Evolutionary conservation across 2,113 vertebrate species (phyloP).

Genomic region (Neogobius melanostomus): DNA sequence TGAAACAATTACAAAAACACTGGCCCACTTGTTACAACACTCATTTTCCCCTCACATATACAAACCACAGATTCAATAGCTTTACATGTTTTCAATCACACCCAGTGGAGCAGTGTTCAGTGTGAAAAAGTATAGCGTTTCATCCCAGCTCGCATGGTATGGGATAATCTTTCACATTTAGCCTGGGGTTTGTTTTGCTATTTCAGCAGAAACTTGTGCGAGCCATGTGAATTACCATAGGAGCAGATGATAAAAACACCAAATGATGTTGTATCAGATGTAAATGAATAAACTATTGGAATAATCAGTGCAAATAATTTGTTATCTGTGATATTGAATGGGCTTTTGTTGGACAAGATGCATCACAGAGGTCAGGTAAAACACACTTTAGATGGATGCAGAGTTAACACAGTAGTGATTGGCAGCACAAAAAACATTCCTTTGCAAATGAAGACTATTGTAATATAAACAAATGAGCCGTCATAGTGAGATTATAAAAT

Average conservation of each 20-base stretch:
- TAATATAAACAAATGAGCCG: background rate
- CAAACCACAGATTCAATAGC: constrained; percentile 78
- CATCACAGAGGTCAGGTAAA: constrained; percentile 60
- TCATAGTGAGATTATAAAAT: too few relatives aligned
- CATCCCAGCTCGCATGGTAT: constrained; percentile 74
- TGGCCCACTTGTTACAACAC: constrained; percentile 79
- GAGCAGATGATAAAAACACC: constrained; percentile 64
- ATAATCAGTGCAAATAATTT: constrained; percentile 68
- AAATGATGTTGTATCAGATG: constrained; percentile 70
- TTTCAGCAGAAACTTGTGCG: constrained; percentile 81
- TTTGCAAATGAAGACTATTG: background rate
- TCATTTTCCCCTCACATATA: constrained; percentile 75
- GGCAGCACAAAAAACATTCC: constrained; percentile 13
- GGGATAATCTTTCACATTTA: constrained; percentile 80
- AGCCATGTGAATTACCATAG: constrained; percentile 78
- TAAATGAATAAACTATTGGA: constrained; percentile 73
- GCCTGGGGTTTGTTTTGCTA: constrained; percentile 82
- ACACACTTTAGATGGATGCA: constrained; percentile 34
- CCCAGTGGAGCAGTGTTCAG: constrained; percentile 78
- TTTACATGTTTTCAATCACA: constrained; percentile 81
- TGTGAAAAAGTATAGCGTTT: constrained; percentile 79
- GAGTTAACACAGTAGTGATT: constrained; percentile 5
- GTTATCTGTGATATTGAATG: constrained; percentile 65
- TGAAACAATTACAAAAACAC: constrained; percentile 81
- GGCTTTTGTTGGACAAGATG: constrained; percentile 57